Conservation (phyloP, 2,113 vertebrate genomes). For the Taurulus bubalis region DNA sequence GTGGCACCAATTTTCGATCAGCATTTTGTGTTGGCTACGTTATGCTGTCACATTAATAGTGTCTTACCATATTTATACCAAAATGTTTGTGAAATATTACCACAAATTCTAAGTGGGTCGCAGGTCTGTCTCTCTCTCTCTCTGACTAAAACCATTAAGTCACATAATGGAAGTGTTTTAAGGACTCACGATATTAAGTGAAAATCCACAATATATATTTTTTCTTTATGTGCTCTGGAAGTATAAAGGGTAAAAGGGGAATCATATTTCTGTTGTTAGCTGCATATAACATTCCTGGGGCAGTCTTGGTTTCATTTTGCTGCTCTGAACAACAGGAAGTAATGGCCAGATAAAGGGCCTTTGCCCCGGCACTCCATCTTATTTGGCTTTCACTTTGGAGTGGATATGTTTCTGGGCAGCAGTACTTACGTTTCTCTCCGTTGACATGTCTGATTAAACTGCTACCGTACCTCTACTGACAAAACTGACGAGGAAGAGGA, state of each 20-base stretch:
- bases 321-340: slow-evolving; percentile 48
- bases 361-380: slow-evolving; percentile 28
- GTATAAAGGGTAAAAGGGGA: slow-evolving; percentile 11
- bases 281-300: slow-evolving; percentile 1
- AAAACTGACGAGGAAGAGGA: slow-evolving; percentile 27
- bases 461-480: slow-evolving; percentile 27
- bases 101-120: background rate
- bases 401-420: slow-evolving; percentile 39
- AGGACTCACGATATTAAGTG: background rate
- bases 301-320: slow-evolving; percentile 52
- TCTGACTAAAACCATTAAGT: background rate
- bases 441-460: slow-evolving; percentile 55
- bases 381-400: slow-evolving; percentile 52
- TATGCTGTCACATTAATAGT: background rate
- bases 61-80: background rate
- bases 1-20: background rate
- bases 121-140: background rate
- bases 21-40: background rate
- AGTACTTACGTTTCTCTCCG: slow-evolving; percentile 44
- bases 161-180: background rate
- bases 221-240: background rate
- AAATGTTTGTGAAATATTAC: background rate
- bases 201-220: background rate
- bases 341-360: slow-evolving; percentile 57
- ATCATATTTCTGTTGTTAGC: slow-evolving; percentile 20